phyloP scores from a whole-genome alignment of 2,797 vertebrate genomes.

The Sebastes alutus region DNA sequence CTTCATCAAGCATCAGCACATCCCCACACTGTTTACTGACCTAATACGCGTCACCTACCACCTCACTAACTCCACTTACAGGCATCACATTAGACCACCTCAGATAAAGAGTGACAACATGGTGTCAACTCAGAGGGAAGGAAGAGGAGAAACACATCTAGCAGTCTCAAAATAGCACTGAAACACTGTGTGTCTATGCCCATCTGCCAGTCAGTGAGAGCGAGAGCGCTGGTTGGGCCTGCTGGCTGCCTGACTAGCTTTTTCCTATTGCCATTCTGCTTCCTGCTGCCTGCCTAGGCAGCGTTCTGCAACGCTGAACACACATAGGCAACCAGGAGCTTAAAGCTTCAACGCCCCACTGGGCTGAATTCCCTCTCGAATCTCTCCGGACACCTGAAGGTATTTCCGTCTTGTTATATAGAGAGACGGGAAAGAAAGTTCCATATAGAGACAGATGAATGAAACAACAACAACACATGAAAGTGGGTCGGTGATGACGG shows the following conservation, averaged over 20 bases:
- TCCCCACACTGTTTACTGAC: constrained; percentile 51
- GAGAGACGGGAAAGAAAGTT: neutral
- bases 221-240: constrained; percentile 26
- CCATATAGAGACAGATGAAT: constrained; percentile 42
- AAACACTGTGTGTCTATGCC: constrained; percentile 28
- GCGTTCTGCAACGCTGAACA: constrained; percentile 65
- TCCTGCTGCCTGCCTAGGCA: constrained; percentile 39
- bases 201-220: constrained; percentile 62
- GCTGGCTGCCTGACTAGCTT: constrained; percentile 34
- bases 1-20: constrained; percentile 45
- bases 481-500: constrained; percentile 48
- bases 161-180: constrained; percentile 51
- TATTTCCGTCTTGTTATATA: constrained; percentile 44
- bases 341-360: constrained; percentile 42
- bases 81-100: constrained; percentile 38
- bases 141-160: constrained; percentile 8
- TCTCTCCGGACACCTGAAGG: constrained; percentile 58
- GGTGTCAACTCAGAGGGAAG: constrained; percentile 14
- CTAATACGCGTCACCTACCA: constrained; percentile 50
- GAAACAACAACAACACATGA: constrained; percentile 33
- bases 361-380: constrained; percentile 46
- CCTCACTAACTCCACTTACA: constrained; percentile 57
- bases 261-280: constrained; percentile 40
- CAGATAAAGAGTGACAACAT: constrained; percentile 35
- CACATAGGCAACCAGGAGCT: constrained; percentile 50